phyloP scores from a whole-genome alignment of 2,113 vertebrate genomes.

The Bostrychus sinensis region DNA sequence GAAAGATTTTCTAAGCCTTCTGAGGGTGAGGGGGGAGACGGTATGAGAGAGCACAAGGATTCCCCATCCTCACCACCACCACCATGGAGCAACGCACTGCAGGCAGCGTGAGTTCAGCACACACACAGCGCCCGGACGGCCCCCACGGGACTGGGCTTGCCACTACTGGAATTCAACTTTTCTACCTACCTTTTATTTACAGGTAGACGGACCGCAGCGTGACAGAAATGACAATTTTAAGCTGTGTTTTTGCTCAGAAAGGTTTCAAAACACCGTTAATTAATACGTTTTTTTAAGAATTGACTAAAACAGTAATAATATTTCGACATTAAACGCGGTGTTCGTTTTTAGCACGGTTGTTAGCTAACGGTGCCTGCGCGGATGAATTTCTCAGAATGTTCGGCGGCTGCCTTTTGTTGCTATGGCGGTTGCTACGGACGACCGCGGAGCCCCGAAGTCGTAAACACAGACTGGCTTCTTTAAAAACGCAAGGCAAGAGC shows the following conservation, averaged over 20 bases:
- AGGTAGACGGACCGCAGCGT: constrained; percentile 1
- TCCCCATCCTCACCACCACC: constrained; percentile 42
- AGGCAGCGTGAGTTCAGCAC: constrained; percentile 71
- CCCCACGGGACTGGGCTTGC: constrained; percentile 45
- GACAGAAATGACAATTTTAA: background rate
- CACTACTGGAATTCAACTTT: constrained; percentile 61
- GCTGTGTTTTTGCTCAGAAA: background rate
- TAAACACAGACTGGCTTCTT: constrained; percentile 54
- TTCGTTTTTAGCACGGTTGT: constrained; percentile 20
- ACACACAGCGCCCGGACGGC: constrained; percentile 44
- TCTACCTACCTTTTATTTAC: constrained; percentile 36
- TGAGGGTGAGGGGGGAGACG: constrained; percentile 17
- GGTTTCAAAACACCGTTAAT: background rate
- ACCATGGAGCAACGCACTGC: constrained; percentile 72
- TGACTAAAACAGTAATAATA: background rate
- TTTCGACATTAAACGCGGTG: constrained; percentile 36
- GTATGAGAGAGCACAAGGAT: constrained; percentile 52
- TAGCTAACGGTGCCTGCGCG: constrained; percentile 40
- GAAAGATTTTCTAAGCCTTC: constrained; percentile 38
- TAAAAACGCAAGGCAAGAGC: constrained; percentile 6
- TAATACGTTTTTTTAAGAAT: too few relatives aligned
- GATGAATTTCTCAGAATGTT: constrained; percentile 70
- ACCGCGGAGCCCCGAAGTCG: constrained; percentile 58
- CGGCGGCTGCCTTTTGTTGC: constrained; percentile 67
- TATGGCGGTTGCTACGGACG: constrained; percentile 75